A percentile compares a stretch with the other conserved stretches of the same genome.
Evolutionary conservation across 2,113 vertebrate species (phyloP).

Genomic region (Parus major): DNA sequence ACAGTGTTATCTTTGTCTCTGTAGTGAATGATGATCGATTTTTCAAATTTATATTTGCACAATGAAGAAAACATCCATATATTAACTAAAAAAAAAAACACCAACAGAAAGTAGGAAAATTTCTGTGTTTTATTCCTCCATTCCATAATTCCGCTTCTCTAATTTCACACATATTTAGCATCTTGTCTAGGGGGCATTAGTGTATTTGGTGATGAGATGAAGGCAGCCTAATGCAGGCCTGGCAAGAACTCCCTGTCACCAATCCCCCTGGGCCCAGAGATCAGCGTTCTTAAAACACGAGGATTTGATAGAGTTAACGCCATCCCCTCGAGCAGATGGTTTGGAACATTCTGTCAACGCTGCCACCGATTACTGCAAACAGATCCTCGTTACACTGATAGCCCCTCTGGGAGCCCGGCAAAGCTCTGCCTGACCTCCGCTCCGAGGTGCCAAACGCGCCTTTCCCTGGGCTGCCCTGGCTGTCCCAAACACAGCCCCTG

Average conservation of each 20-base stretch:
- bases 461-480: neutral
- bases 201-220: slow-evolving; percentile 60
- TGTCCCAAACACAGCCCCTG: neutral
- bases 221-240: slow-evolving; percentile 72
- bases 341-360: slow-evolving; percentile 92
- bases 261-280: slow-evolving; percentile 82
- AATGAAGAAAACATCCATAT: fast-evolving
- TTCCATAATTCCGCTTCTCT: slow-evolving; percentile 18
- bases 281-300: slow-evolving; percentile 90
- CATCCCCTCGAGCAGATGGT: slow-evolving; percentile 93
- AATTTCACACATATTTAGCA: slow-evolving; percentile 55
- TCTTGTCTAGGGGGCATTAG: slow-evolving; percentile 56
- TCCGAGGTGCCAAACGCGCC: neutral
- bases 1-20: neutral
- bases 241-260: slow-evolving; percentile 71
- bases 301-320: slow-evolving; percentile 86
- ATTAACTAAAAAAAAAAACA: neutral
- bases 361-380: slow-evolving; percentile 90
- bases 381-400: slow-evolving; percentile 88
- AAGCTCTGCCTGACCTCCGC: slow-evolving; percentile 55
- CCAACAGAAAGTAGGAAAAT: neutral
- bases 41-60: neutral
- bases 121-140: neutral
- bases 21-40: neutral
- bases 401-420: slow-evolving; percentile 83